These are phyloP conservation scores for Sebastes baramenuke DNA, from an alignment of 2,797 vertebrate species.

Conservation along the genomic window DNA sequence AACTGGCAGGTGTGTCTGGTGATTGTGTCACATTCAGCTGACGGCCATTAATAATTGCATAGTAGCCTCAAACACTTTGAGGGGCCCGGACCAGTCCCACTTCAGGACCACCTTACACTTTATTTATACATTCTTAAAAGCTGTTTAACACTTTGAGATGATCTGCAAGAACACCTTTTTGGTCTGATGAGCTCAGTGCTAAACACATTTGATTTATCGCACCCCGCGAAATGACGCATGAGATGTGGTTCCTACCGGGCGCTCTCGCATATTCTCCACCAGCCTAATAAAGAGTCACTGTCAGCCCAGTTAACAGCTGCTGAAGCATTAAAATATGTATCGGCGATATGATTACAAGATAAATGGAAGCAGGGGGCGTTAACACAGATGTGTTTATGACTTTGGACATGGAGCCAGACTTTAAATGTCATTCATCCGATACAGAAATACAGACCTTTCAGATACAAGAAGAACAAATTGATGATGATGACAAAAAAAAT, in stretches of 20 bases:
- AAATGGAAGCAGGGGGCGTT: not conserved
- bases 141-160: slow-evolving; percentile 44
- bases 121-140: slow-evolving; percentile 47
- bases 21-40: slow-evolving; percentile 46
- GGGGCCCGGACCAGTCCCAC: slow-evolving; percentile 21
- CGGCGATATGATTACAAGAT: slow-evolving; percentile 2
- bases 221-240: not conserved
- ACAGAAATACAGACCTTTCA: not conserved
- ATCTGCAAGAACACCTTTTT: slow-evolving; percentile 13
- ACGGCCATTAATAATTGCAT: slow-evolving; percentile 43
- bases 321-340: slow-evolving; percentile 5
- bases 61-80: slow-evolving; percentile 43
- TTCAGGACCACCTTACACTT: slow-evolving; percentile 19
- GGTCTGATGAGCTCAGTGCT: slow-evolving; percentile 17
- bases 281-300: slow-evolving; percentile 22
- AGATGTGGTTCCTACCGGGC: not conserved
- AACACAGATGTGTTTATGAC: slow-evolving; percentile 9
- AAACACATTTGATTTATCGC: slow-evolving; percentile 1
- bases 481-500: slow-evolving; percentile 41
- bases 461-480: slow-evolving; percentile 23
- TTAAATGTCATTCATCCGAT: not conserved
- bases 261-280: slow-evolving; percentile 13
- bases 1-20: not conserved
- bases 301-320: slow-evolving; percentile 14
- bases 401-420: not conserved